These are phyloP conservation scores for Epsilonema sp. DNA, from an alignment of 2,888 invertebrate species.

Conservation along the genomic window DNA sequence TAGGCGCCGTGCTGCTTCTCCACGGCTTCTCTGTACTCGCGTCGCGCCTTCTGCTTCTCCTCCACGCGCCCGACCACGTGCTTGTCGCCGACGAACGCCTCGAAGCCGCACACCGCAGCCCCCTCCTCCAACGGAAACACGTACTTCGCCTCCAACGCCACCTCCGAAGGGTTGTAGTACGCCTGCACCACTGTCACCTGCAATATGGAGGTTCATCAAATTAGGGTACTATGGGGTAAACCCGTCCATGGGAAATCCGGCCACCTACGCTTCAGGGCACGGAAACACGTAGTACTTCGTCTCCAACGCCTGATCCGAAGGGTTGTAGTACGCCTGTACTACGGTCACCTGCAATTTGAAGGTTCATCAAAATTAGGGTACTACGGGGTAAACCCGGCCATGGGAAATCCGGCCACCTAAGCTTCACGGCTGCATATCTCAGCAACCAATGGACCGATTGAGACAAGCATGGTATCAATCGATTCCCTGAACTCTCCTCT, in stretches of 20 bases:
- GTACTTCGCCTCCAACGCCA: slow-evolving; percentile 31
- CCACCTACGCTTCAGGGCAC: too few species aligned
- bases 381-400: too few species aligned
- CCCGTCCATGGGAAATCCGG: too few species aligned
- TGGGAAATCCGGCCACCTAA: too few species aligned
- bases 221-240: too few species aligned
- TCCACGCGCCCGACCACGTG: slow-evolving; percentile 32
- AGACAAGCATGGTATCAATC: too few species aligned
- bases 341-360: slow-evolving; percentile 29
- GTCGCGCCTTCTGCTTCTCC: slow-evolving; percentile 31
- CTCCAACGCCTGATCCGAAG: slow-evolving; percentile 22
- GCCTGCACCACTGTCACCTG: slow-evolving; percentile 30
- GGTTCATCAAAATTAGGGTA: too few species aligned
- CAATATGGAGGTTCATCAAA: too few species aligned
- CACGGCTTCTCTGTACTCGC: slow-evolving; percentile 32
- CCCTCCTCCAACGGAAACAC: slow-evolving; percentile 32
- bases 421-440: too few species aligned
- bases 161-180: slow-evolving; percentile 22
- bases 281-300: too few species aligned
- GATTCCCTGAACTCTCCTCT: too few species aligned
- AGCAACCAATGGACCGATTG: too few species aligned
- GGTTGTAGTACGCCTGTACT: slow-evolving; percentile 28
- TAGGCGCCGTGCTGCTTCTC: slow-evolving; percentile 32
- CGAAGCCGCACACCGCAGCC: slow-evolving; percentile 34
- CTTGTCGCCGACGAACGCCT: slow-evolving; percentile 33